Conservation (phyloP, 53 echinoderm and acorn worm species). For the Stichopus horrens region DNA sequence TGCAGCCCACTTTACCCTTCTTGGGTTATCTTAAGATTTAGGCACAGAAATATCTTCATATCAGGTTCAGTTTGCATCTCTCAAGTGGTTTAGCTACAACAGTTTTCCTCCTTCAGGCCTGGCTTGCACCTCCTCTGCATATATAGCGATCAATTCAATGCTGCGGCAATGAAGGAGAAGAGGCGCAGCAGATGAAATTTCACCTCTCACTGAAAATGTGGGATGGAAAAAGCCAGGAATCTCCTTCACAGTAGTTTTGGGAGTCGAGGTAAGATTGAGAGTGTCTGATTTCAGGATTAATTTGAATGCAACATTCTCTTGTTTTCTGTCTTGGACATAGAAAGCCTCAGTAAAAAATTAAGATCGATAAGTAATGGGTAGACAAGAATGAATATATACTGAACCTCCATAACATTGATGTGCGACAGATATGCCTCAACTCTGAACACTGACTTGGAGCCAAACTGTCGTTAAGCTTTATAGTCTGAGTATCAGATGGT, state of each 20-base stretch:
- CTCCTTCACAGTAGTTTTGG: constrained; percentile 17
- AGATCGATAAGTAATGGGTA: constrained; percentile 24
- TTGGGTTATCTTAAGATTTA: neutral
- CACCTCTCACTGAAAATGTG: constrained; percentile 21
- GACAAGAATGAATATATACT: neutral
- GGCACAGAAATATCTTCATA: neutral
- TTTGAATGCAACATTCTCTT: constrained; percentile 36
- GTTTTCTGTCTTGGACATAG: constrained; percentile 20
- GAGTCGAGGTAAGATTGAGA: constrained; percentile 8
- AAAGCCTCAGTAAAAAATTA: constrained; percentile 9
- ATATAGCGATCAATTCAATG: constrained; percentile 25
- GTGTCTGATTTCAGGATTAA: constrained; percentile 44
- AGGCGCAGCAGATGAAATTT: constrained; percentile 35
- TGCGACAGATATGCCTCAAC: neutral
- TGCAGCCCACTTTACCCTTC: neutral
- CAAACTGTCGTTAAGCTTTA: constrained; percentile 21
- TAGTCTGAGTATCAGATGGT: neutral
- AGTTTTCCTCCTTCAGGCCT: constrained; percentile 27
- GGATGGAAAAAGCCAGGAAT: neutral
- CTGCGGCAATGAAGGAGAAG: neutral
- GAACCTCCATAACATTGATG: constrained; percentile 12
- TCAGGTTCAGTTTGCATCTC: constrained; percentile 7
- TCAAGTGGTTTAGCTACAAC: constrained; percentile 29
- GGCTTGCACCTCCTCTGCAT: neutral
- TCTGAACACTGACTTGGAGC: constrained; percentile 22